Evolutionary conservation across 2,888 invertebrate species (phyloP).

Genomic region (Nezara viridula): DNA sequence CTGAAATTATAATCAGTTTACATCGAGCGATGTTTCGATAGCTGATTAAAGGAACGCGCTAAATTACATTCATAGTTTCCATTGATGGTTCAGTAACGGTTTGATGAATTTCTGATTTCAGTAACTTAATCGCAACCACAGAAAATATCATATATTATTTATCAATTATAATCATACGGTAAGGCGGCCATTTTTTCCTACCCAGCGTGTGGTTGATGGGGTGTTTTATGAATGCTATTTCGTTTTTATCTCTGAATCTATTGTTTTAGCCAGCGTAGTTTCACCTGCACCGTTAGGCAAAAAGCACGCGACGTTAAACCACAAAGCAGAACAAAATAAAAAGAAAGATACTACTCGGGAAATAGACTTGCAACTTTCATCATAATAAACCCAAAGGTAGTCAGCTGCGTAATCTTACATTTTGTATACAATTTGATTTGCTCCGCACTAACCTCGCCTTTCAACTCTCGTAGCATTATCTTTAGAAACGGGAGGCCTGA

Average conservation of each 20-base stretch:
- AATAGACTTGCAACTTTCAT: conserved; percentile 28
- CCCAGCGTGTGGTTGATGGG: background rate
- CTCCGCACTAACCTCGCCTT: background rate
- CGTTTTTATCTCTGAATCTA: conserved; percentile 47
- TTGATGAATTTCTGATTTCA: too few species aligned
- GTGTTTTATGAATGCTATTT: conserved; percentile 37
- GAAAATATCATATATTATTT: too few species aligned
- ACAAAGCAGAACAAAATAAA: conserved; percentile 53
- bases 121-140: too few species aligned
- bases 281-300: conserved; percentile 41
- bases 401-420: background rate
- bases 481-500: background rate
- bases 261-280: conserved; percentile 45
- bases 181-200: background rate
- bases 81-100: too few species aligned
- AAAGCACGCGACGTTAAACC: conserved; percentile 52
- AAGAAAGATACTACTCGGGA: background rate
- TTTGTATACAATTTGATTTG: background rate
- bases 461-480: background rate
- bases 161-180: background rate
- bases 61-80: too few species aligned
- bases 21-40: too few species aligned
- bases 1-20: too few species aligned
- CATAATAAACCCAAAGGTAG: background rate
- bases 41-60: too few species aligned